These are phyloP conservation scores for Paramormyrops hopkinsi DNA, from an alignment of 2,797 vertebrate genomes.

Conservation along the genomic window DNA sequence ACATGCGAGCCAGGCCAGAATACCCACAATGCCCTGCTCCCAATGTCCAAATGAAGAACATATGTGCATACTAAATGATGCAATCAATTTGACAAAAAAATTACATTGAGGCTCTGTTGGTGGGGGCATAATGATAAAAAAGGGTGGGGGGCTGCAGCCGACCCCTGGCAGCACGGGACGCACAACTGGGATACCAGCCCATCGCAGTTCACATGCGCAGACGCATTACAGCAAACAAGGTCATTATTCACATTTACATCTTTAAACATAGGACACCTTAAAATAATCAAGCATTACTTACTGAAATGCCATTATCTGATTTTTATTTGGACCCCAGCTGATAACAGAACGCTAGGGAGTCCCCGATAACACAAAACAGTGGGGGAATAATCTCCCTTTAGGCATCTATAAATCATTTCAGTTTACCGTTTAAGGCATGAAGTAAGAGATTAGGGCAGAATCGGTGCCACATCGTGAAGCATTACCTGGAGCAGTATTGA, in stretches of 20 bases:
- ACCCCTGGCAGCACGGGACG: not conserved
- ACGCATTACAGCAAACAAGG: not conserved
- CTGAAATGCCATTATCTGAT: not conserved
- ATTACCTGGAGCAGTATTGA: not conserved
- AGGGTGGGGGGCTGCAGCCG: not conserved
- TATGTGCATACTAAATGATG: not conserved
- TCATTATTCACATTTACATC: not conserved
- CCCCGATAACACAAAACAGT: not conserved
- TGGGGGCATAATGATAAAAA: not conserved
- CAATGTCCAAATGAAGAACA: not conserved
- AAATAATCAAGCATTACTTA: not conserved
- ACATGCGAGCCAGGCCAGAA: not conserved
- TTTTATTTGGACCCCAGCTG: not conserved
- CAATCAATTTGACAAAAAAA: not conserved
- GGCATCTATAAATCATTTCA: not conserved
- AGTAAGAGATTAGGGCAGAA: not conserved
- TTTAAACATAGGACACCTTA: not conserved
- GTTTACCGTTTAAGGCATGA: not conserved
- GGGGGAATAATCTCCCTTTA: not conserved
- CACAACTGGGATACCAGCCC: not conserved
- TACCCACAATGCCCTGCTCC: not conserved
- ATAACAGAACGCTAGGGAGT: not conserved
- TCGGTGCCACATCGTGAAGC: not conserved
- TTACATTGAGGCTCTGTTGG: not conserved
- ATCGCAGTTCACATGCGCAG: not conserved